Percentiles rank a stretch among this genome's conserved stretches.
Evolutionary conservation across 2,113 vertebrate genomes (phyloP).

Genomic region (cat (Felis catus)): DNA sequence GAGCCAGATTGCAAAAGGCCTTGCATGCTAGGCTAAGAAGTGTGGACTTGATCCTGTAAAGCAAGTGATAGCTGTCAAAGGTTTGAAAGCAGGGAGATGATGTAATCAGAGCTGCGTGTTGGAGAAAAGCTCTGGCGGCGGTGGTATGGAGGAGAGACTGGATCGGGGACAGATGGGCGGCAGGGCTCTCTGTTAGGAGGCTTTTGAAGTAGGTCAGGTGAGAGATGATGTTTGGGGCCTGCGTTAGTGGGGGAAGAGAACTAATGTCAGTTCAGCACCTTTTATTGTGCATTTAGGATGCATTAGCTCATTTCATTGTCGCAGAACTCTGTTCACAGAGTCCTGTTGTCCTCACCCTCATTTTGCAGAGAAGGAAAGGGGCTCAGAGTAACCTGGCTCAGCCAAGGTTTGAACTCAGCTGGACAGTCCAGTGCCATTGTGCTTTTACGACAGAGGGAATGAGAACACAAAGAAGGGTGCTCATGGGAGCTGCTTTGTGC

Average conservation of each 20-base stretch:
- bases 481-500: not conserved
- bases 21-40: conserved; percentile 54
- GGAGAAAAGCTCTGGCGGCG: conserved; percentile 1
- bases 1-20: conserved; percentile 64
- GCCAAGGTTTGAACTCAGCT: not conserved
- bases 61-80: conserved; percentile 55
- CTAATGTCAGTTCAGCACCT: not conserved
- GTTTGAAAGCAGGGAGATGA: conserved; percentile 51
- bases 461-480: not conserved
- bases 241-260: not conserved
- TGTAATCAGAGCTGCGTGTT: conserved; percentile 40
- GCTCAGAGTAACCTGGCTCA: not conserved
- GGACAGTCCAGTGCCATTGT: not conserved
- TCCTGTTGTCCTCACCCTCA: not conserved
- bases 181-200: not conserved
- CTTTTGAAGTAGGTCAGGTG: conserved; percentile 65
- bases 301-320: not conserved
- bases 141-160: not conserved
- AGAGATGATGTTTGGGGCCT: conserved; percentile 41
- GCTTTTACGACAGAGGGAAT: not conserved
- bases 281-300: not conserved
- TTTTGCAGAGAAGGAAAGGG: not conserved
- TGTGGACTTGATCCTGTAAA: conserved; percentile 43
- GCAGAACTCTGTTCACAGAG: not conserved
- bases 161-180: not conserved